Percentiles rank a stretch among this genome's conserved stretches.
Evolutionary conservation across 2,797 vertebrate genomes (phyloP).

Genomic region (Otolemur crassicaudatus): DNA sequence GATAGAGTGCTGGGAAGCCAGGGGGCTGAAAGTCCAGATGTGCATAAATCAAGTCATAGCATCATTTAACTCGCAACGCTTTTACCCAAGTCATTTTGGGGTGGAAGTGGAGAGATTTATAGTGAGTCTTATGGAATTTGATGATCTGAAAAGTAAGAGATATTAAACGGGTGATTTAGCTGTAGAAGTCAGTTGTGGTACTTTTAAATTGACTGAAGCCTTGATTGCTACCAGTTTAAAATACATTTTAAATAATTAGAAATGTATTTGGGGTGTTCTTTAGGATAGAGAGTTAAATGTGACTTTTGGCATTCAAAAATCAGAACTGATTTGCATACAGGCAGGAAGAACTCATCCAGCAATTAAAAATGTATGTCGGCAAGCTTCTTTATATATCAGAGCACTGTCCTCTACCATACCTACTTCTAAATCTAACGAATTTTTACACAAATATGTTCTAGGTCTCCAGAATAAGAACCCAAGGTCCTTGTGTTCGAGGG

Average conservation of each 20-base stretch:
- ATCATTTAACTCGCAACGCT: conserved; percentile 55
- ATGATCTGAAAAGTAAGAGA: conserved; percentile 60
- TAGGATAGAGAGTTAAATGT: conserved; percentile 32
- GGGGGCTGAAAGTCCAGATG: conserved; percentile 53
- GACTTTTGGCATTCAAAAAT: conserved; percentile 48
- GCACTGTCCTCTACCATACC: background rate
- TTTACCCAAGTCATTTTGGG: conserved; percentile 46
- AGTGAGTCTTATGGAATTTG: conserved; percentile 50
- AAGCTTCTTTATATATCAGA: background rate
- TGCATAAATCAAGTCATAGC: conserved; percentile 61
- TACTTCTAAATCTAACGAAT: background rate
- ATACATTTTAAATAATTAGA: conserved; percentile 54
- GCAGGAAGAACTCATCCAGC: background rate
- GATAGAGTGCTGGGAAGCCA: conserved; percentile 36
- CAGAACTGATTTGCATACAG: conserved; percentile 28
- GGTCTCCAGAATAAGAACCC: background rate
- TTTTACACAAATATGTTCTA: background rate
- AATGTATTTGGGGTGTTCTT: background rate
- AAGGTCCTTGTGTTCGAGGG: background rate
- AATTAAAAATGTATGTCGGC: conserved; percentile 28
- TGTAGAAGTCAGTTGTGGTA: background rate
- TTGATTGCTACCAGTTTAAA: conserved; percentile 52
- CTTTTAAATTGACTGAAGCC: conserved; percentile 5
- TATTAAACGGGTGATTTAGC: conserved; percentile 58
- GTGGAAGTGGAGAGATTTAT: conserved; percentile 55